These are phyloP conservation scores for Monodelphis domestica DNA, from an alignment of 2,797 vertebrate genomes.

Conservation along the genomic window DNA sequence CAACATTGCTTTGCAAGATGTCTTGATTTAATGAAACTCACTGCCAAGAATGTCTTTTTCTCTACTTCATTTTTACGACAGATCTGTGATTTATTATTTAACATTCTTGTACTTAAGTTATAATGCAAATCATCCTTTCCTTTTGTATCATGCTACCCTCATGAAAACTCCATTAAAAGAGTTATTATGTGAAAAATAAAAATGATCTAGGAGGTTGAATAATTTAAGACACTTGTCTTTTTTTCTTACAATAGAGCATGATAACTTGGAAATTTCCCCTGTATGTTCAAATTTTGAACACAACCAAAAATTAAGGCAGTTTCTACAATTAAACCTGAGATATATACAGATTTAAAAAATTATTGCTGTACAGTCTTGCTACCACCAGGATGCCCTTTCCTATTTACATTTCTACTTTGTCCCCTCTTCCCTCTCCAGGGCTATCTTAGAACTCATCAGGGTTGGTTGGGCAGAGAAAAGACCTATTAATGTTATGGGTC, in stretches of 20 bases:
- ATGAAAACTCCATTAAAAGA: conserved; percentile 40
- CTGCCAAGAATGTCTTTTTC: conserved; percentile 36
- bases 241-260: neutral
- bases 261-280: conserved; percentile 12
- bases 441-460: neutral
- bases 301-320: conserved; percentile 4
- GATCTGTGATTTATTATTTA: conserved; percentile 39
- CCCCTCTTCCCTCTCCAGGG: neutral
- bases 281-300: neutral
- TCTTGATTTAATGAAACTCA: conserved; percentile 27
- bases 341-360: neutral
- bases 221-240: neutral
- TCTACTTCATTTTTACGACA: conserved; percentile 1
- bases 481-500: neutral
- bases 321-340: conserved; percentile 7
- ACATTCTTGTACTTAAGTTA: conserved; percentile 41
- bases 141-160: conserved; percentile 11
- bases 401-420: no score
- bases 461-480: neutral
- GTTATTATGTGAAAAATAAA: conserved; percentile 17
- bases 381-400: neutral
- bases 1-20: conserved; percentile 33
- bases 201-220: neutral
- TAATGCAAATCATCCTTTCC: conserved; percentile 33
- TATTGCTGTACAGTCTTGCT: neutral